Percentiles rank a stretch among this genome's conserved stretches.
These are phyloP conservation scores for Tapera naevia DNA, from an alignment of 2,797 vertebrate species.

Conservation along the genomic window DNA sequence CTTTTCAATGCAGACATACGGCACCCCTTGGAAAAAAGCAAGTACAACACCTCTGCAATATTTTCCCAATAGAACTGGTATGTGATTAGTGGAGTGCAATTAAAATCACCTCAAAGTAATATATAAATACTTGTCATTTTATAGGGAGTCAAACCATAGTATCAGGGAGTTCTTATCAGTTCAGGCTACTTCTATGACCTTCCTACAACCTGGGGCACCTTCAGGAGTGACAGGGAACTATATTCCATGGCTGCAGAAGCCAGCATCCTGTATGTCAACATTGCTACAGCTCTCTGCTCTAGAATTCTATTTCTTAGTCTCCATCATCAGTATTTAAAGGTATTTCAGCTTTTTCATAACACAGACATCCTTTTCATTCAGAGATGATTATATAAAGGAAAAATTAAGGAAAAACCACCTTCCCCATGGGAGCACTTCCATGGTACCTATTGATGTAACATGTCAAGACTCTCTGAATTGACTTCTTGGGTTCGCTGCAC, in stretches of 20 bases:
- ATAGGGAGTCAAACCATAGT: not conserved
- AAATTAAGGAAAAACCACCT: not conserved
- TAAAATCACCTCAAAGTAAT: not conserved
- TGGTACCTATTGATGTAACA: constrained; percentile 22
- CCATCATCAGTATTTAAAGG: not conserved
- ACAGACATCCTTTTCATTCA: not conserved
- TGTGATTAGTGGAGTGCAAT: not conserved
- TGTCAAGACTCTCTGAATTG: constrained; percentile 51
- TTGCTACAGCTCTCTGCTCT: not conserved
- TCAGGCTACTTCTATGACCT: not conserved
- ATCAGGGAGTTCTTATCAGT: not conserved
- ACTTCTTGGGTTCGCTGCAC: constrained; percentile 31
- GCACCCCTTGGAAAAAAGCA: not conserved
- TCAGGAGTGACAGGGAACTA: not conserved
- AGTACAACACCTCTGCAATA: not conserved
- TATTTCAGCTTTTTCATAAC: not conserved
- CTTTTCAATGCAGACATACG: not conserved
- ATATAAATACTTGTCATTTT: not conserved
- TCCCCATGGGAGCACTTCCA: constrained; percentile 13
- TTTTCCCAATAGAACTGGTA: not conserved
- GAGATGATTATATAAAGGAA: not conserved
- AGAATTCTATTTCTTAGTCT: not conserved
- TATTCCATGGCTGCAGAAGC: not conserved
- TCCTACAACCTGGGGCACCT: not conserved
- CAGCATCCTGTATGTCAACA: not conserved